Base-by-base conservation (phyloP, 2,113 vertebrate species). In the Cairina moschata region DNA sequence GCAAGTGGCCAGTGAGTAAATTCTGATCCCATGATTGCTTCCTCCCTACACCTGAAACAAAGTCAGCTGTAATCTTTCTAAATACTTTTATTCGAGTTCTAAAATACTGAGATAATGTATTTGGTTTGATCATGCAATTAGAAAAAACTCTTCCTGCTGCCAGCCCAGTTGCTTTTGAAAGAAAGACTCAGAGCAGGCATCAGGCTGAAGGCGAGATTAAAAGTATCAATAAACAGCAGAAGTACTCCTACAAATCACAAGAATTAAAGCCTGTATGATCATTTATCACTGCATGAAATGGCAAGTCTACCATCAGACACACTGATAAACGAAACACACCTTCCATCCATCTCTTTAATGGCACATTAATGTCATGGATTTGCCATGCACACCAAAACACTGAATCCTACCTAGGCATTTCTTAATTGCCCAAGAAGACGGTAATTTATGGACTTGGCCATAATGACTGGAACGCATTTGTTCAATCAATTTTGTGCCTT, bases 261-360 rank as follows among this genome's bases (percentile, higher is more conserved):
- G 91, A 89, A 95, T 34, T 62, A 78, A 59, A 52, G 90, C 78
- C 65, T 66, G 76, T 79, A 77, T 58, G 56, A 81, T 69, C 90
- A 91, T 96, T 81, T 90, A 94, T 97, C 96, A 97, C 81, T 44
- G 95, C 82, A 74, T 9, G 95, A 95, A 95, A 91, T 76, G 91
- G 95, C 94, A 95, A 85, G 76, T 86, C 75, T 91, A 86, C 83
- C 88, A 66, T 21, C 68, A 18, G 88, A 94, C 96, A 95, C 89
- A 56, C 29, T 97, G 96, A 97, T 69, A 95, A 96, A 96, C 95
- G 97, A 74, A 85, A 79, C 71, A 52, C 79, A 34, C 76, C 87
- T 91, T 72, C 78, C 97, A 98, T 98, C 95, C 93, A 95, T 97
- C 97, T 98, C 93, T 69, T 97, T 98, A 98, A 98, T 96, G 95